Evolutionary conservation across 2,888 invertebrate species (phyloP), one percentile per base, ranked within the genome.

Genomic region (Flexamia atlantica): DNA sequence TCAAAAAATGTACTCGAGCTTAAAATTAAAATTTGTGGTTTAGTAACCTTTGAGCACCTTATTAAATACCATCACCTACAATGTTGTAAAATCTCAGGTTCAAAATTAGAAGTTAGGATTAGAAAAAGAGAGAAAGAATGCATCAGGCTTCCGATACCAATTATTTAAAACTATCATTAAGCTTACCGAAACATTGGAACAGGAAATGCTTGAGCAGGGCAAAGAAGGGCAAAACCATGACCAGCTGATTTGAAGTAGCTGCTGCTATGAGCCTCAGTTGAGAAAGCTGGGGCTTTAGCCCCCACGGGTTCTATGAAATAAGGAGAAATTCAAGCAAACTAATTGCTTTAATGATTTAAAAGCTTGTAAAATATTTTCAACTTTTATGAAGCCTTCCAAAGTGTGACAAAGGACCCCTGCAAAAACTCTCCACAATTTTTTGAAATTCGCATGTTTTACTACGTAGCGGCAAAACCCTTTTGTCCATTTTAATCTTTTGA

Each of bases 181-280:
- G n/a, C 88, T 89, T 92, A 92, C 92, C 92, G 92, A 90, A 92
- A 92, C 86, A 89, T 87, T 84, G 93, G 93, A 81, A 92, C 90
- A 57, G 91, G 91, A 85, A 88, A 90, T 32, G 89, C 90, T 87
- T 91, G 91, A n/a, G 90, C 91, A 42, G 89, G 89, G 87, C 91
- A 91, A 40, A 89, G 88, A 32, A 91, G 87, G 81, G 91, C 93
- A 89, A 94, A 92, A 89, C 92, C 92, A 88, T 92, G 91, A 84
- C 90, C 90, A 86, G 92, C 90, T 82, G 89, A 90, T 85, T 93
- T 91, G 86, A 92, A 89, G 89, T 94, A 94, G 79, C 93, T 92
- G 88, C 92, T 93, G n/a, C 80, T 81, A 32, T 83, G 82, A 23
- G 84, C 85, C 14, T 87, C 87, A 20, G 88, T 85, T 9, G 89